phyloP scores from a whole-genome alignment of 92 coral and sea anemone species.

The Umimayanthus chanpuru region DNA sequence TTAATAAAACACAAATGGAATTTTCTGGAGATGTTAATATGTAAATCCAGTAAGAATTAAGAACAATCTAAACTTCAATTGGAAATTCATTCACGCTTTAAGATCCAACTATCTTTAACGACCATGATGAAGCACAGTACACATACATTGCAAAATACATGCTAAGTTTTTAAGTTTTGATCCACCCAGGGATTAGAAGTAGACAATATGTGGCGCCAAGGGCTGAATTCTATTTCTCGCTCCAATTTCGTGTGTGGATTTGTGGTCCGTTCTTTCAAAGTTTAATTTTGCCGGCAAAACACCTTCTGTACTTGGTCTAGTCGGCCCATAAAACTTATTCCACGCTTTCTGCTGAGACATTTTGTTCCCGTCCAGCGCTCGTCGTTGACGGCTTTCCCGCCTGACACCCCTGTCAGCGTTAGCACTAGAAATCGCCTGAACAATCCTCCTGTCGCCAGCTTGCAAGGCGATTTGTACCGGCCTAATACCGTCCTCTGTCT shows the following conservation, averaged over 20 bases:
- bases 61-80: neutral
- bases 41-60: neutral
- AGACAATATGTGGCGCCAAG: neutral
- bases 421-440: conserved; percentile 23
- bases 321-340: neutral
- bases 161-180: neutral
- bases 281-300: neutral
- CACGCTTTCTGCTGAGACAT: conserved; percentile 11
- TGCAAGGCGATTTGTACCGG: conserved; percentile 75
- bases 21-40: neutral
- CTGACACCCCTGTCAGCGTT: conserved; percentile 43
- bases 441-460: conserved; percentile 46
- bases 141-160: neutral
- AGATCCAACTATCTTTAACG: neutral
- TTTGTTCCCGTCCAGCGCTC: neutral
- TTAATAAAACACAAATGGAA: neutral
- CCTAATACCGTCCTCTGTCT: conserved; percentile 66
- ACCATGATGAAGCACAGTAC: neutral
- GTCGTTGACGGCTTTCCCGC: neutral
- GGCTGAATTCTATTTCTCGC: conserved; percentile 8
- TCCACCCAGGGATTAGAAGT: neutral
- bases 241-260: neutral
- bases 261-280: neutral
- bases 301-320: neutral
- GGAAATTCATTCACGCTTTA: neutral